Evolutionary conservation across 2,797 vertebrate species (phyloP).

Genomic region (Oreochromis mossambicus): DNA sequence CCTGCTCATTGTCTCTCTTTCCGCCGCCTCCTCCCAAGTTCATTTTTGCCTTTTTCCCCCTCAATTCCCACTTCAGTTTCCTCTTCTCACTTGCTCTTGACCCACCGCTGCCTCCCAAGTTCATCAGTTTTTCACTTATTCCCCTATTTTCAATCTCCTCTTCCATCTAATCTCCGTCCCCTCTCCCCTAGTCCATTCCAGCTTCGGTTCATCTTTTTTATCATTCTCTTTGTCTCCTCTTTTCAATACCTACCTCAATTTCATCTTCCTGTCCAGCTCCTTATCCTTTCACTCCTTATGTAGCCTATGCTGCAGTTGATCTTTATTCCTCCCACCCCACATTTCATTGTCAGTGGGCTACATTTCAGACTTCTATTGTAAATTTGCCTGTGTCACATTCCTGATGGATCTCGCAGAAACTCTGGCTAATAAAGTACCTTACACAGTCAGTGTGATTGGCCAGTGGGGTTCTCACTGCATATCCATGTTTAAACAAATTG

Average conservation of each 20-base stretch:
- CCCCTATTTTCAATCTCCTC: not conserved
- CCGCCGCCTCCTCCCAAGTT: not conserved
- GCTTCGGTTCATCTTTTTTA: not conserved
- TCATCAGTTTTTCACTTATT: constrained; percentile 11
- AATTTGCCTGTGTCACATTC: not conserved
- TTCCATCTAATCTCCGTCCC: constrained; percentile 3
- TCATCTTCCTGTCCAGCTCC: not conserved
- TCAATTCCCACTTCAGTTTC: not conserved
- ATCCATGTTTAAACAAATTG: not conserved
- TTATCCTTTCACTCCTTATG: not conserved
- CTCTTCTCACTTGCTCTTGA: not conserved
- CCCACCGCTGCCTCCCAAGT: not conserved
- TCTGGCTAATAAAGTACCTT: not conserved
- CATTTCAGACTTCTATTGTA: not conserved
- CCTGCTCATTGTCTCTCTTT: not conserved
- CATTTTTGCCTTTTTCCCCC: not conserved
- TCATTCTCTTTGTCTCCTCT: not conserved
- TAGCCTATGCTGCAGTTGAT: not conserved
- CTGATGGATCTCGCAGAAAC: not conserved
- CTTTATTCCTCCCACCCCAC: not conserved
- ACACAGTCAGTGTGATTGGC: not conserved
- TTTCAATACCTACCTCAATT: constrained; percentile 7
- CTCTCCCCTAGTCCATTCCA: not conserved
- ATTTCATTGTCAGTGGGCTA: not conserved
- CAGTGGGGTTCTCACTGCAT: not conserved